These are phyloP conservation scores for Dascillus cervinus DNA, from an alignment of 2,888 invertebrate genomes.

Conservation along the genomic window DNA sequence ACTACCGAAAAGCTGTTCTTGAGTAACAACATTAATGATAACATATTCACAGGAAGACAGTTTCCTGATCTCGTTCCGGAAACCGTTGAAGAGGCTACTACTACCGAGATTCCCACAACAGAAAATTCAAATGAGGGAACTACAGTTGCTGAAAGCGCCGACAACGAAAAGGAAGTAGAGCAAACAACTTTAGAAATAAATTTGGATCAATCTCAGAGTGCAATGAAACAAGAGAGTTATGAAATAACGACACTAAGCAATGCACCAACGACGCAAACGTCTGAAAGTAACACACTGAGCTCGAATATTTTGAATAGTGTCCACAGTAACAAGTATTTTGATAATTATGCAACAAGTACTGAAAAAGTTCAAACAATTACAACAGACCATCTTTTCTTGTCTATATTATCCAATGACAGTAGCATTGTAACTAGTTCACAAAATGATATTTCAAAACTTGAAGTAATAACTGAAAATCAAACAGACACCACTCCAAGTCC, in stretches of 20 bases:
- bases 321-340: slow-evolving; percentile 32
- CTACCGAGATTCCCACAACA: slow-evolving; percentile 1
- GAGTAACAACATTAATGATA: too few relatives aligned
- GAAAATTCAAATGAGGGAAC: slow-evolving; percentile 4
- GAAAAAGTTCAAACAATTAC: slow-evolving; percentile 2
- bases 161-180: slow-evolving; percentile 4
- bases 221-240: neutral
- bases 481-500: neutral
- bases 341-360: slow-evolving; percentile 9
- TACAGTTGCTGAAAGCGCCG: neutral
- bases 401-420: too few relatives aligned
- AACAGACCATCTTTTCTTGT: neutral
- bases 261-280: slow-evolving; percentile 7
- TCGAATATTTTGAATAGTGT: slow-evolving; percentile 34
- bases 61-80: too few relatives aligned
- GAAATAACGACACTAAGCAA: slow-evolving; percentile 4
- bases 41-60: too few relatives aligned
- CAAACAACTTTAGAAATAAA: slow-evolving; percentile 1
- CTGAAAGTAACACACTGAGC: slow-evolving; percentile 15
- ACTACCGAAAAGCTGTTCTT: too few relatives aligned
- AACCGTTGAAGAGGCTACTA: too few relatives aligned
- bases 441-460: too few relatives aligned
- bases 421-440: too few relatives aligned
- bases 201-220: slow-evolving; percentile 1
- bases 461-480: too few relatives aligned